Conservation (phyloP, 1,140 invertebrate species). For the Archivesica marissinica region DNA sequence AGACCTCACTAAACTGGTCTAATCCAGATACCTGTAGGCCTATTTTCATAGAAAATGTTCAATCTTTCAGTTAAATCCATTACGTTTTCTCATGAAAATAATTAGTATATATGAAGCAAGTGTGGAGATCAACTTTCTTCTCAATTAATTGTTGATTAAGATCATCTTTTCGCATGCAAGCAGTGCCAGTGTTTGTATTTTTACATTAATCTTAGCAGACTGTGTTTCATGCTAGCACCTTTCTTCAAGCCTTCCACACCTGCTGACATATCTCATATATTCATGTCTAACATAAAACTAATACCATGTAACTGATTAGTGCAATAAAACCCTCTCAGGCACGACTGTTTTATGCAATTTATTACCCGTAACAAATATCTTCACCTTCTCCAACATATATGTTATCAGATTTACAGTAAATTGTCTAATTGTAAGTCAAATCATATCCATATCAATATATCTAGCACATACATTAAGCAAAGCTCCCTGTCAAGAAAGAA, state of each 20-base stretch:
- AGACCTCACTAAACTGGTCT: no score
- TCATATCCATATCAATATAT: constrained; percentile 29
- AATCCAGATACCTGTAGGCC: no score
- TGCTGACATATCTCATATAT: not conserved
- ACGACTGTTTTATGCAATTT: constrained; percentile 32
- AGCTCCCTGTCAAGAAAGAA: not conserved
- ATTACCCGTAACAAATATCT: constrained; percentile 35
- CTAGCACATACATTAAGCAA: not conserved
- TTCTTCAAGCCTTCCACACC: not conserved
- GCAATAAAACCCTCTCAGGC: constrained; percentile 38
- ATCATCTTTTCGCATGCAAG: no score
- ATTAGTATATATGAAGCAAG: no score
- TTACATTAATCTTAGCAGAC: no score
- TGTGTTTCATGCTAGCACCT: constrained; percentile 12
- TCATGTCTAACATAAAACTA: constrained; percentile 7
- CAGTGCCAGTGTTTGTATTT: no score
- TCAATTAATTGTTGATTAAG: no score
- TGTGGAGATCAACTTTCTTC: no score
- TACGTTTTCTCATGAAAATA: no score
- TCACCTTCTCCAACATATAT: not conserved
- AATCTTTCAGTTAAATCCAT: no score
- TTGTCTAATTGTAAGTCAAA: not conserved
- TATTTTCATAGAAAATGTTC: no score
- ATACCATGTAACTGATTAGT: constrained; percentile 28
- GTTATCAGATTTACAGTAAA: not conserved